These are phyloP conservation scores for Eulemur mongoz DNA, from an alignment of 2,797 vertebrate genomes.

Conservation along the genomic window DNA sequence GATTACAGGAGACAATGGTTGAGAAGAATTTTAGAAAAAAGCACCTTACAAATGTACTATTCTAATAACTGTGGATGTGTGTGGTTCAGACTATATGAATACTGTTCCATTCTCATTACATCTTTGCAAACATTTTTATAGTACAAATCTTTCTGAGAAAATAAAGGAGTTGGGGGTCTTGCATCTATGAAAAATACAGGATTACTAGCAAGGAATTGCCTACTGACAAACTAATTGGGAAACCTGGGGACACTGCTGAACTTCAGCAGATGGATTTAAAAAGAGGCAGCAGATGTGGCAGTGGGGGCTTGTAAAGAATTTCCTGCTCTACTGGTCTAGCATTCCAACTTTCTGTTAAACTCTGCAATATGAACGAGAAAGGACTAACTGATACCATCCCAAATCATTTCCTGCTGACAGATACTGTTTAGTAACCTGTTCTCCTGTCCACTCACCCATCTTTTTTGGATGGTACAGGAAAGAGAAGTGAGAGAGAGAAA, in stretches of 20 bases:
- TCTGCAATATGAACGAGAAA: slow-evolving; percentile 56
- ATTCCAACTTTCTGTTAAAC: slow-evolving; percentile 74
- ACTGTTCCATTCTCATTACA: not conserved
- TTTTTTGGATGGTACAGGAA: not conserved
- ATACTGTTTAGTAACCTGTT: slow-evolving; percentile 23
- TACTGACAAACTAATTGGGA: slow-evolving; percentile 81
- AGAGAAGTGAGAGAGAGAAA: not conserved
- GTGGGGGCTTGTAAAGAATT: slow-evolving; percentile 73
- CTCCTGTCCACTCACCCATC: not conserved
- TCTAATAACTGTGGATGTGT: not conserved
- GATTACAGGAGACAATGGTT: not conserved
- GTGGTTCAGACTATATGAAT: not conserved
- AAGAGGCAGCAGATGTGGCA: slow-evolving; percentile 79
- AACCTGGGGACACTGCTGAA: slow-evolving; percentile 81
- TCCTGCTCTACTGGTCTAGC: slow-evolving; percentile 52
- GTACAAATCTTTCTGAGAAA: not conserved
- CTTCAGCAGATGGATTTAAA: slow-evolving; percentile 78
- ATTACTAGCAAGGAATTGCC: slow-evolving; percentile 72
- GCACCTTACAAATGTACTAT: not conserved
- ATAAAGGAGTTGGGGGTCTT: slow-evolving; percentile 27
- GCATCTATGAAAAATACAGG: slow-evolving; percentile 68
- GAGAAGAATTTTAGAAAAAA: not conserved
- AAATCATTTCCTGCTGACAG: slow-evolving; percentile 68
- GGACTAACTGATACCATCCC: slow-evolving; percentile 67
- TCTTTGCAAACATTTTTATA: slow-evolving; percentile 11